A percentile compares a stretch with the other conserved stretches of the same genome.
Conservation (phyloP, 2,888 invertebrate species). For the Nyleta sp. region DNA sequence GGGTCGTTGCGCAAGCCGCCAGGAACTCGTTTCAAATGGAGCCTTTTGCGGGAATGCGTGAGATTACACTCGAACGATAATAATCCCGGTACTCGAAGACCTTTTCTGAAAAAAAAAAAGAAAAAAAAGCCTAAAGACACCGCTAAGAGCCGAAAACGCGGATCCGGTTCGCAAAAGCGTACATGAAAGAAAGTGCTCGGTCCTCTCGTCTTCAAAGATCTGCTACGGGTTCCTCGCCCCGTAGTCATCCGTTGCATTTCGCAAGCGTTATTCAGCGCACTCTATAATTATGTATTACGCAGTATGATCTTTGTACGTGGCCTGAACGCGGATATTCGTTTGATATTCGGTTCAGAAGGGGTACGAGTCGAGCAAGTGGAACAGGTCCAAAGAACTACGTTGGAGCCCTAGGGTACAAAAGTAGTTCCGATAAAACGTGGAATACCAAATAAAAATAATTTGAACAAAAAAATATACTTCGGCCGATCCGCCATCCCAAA, state of each 20-base stretch:
- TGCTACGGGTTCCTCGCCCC: conserved; percentile 29
- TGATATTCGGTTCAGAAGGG: conserved; percentile 36
- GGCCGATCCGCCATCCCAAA: too few species aligned
- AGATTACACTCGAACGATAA: conserved; percentile 63
- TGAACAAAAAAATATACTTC: too few species aligned
- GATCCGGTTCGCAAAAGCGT: conserved; percentile 59
- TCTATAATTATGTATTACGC: conserved; percentile 61
- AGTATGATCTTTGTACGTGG: conserved; percentile 41
- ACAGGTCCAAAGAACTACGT: too few species aligned
- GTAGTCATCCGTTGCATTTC: conserved; percentile 52
- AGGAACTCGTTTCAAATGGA: conserved; percentile 46
- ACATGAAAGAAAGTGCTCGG: conserved; percentile 57
- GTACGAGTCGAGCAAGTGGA: not conserved
- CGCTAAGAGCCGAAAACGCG: conserved; percentile 54
- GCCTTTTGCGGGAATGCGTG: conserved; percentile 52
- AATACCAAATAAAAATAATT: too few species aligned
- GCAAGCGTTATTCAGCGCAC: conserved; percentile 56
- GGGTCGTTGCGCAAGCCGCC: conserved; percentile 29
- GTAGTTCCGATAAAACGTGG: too few species aligned
- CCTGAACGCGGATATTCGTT: conserved; percentile 26
- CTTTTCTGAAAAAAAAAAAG: conserved; percentile 52
- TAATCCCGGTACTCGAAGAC: conserved; percentile 55
- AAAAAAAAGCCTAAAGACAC: conserved; percentile 47
- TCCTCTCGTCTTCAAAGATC: conserved; percentile 58
- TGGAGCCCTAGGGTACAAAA: too few species aligned